Percentiles rank a stretch among this genome's conserved stretches.
phyloP scores from a whole-genome alignment of 2,797 vertebrate species.

The Malurus leucopterus region DNA sequence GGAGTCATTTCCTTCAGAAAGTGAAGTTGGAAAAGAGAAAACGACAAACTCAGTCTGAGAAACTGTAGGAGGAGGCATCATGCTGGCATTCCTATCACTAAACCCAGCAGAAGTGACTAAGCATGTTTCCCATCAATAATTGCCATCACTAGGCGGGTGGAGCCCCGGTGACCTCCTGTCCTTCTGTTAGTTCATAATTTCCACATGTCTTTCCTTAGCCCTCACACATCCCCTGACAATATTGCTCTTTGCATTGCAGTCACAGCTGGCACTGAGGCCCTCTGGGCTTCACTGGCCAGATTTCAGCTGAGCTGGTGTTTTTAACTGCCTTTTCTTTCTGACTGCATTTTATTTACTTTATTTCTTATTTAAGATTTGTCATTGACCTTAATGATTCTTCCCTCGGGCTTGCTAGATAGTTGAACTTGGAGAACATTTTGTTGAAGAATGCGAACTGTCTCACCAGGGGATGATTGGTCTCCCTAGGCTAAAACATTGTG shows the following conservation, averaged over 20 bases:
- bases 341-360: neutral
- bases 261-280: neutral
- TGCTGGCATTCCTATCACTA: neutral
- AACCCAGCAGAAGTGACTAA: neutral
- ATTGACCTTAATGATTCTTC: slow-evolving; percentile 2
- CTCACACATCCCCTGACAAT: neutral
- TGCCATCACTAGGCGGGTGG: neutral
- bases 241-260: slow-evolving; percentile 9
- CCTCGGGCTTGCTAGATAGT: slow-evolving; percentile 21
- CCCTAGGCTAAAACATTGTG: slow-evolving; percentile 17
- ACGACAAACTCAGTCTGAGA: neutral
- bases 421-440: slow-evolving; percentile 16
- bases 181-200: slow-evolving; percentile 17
- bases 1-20: neutral
- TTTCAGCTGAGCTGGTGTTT: slow-evolving; percentile 29
- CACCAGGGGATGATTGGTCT: neutral
- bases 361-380: slow-evolving; percentile 23
- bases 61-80: neutral
- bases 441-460: neutral
- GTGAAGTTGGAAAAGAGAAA: neutral
- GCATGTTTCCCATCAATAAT: neutral
- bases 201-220: neutral
- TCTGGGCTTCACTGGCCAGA: neutral
- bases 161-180: neutral
- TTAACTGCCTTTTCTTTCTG: neutral